A percentile compares a stretch with the other conserved stretches of the same genome.
phyloP scores from a whole-genome alignment of 2,888 invertebrate species.

The Petrophora chlorosata region DNA sequence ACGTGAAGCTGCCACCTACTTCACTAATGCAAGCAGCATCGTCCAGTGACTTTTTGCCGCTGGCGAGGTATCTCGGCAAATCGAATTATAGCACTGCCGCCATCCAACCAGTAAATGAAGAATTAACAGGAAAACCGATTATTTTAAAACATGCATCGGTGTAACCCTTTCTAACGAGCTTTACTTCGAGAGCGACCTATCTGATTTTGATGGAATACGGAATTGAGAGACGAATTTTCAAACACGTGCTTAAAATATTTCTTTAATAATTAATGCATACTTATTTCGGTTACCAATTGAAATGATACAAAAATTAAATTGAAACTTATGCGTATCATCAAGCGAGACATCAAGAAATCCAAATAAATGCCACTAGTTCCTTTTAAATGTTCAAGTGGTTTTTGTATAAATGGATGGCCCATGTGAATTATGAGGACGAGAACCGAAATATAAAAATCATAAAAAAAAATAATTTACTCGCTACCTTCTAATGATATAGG shows the following conservation, averaged over 20 bases:
- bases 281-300: too few species aligned
- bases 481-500: too few species aligned
- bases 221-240: neutral
- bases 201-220: slow-evolving; percentile 10
- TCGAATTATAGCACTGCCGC: slow-evolving; percentile 70
- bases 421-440: too few species aligned
- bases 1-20: slow-evolving; percentile 1
- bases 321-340: too few species aligned
- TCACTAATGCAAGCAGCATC: slow-evolving; percentile 32
- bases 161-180: slow-evolving; percentile 76
- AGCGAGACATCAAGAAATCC: too few species aligned
- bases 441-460: too few species aligned
- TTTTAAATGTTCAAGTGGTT: too few species aligned
- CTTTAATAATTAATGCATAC: too few species aligned
- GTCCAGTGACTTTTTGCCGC: slow-evolving; percentile 67
- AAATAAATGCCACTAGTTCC: too few species aligned
- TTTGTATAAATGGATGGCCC: too few species aligned
- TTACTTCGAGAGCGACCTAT: slow-evolving; percentile 39
- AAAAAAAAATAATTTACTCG: too few species aligned
- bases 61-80: slow-evolving; percentile 58
- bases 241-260: neutral
- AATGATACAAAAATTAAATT: too few species aligned
- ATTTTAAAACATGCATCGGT: slow-evolving; percentile 81
- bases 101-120: slow-evolving; percentile 82
- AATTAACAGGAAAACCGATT: slow-evolving; percentile 78